These are phyloP conservation scores for Hyaena hyaena DNA, from an alignment of 2,113 vertebrate genomes.

Conservation along the genomic window DNA sequence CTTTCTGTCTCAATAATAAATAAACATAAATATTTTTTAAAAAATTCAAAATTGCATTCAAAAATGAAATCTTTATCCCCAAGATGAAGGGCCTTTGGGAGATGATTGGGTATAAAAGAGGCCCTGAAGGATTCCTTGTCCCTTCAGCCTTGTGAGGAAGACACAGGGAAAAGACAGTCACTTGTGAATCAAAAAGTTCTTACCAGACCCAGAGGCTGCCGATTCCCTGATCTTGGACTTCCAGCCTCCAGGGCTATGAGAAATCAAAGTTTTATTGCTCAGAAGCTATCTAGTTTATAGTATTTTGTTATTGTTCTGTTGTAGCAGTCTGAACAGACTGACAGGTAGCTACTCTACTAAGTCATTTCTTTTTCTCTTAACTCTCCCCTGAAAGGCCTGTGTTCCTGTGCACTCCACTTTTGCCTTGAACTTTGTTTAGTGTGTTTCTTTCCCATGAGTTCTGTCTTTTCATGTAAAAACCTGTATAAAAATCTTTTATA, in stretches of 20 bases:
- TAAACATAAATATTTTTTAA: no score
- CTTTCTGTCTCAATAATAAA: no score
- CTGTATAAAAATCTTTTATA: not conserved
- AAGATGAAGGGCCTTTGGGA: not conserved
- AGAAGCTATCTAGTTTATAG: not conserved
- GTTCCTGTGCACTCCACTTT: not conserved
- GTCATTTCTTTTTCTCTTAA: not conserved
- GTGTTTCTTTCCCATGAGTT: not conserved
- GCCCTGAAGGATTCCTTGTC: not conserved
- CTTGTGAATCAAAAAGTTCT: not conserved
- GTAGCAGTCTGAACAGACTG: no score
- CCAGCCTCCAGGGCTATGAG: not conserved
- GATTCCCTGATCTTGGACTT: not conserved
- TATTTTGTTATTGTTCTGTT: not conserved
- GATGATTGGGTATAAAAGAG: not conserved
- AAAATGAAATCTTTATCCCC: not conserved
- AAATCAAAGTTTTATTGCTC: not conserved
- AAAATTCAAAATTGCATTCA: not conserved
- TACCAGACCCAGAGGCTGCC: not conserved
- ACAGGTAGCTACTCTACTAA: not conserved
- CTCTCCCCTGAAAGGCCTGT: not conserved
- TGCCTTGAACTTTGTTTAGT: not conserved
- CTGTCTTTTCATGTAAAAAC: not conserved
- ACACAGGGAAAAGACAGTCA: not conserved
- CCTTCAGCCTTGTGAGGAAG: not conserved